Base-by-base conservation (phyloP, 2,888 invertebrate species). In the Hyppa rectilinea region DNA sequence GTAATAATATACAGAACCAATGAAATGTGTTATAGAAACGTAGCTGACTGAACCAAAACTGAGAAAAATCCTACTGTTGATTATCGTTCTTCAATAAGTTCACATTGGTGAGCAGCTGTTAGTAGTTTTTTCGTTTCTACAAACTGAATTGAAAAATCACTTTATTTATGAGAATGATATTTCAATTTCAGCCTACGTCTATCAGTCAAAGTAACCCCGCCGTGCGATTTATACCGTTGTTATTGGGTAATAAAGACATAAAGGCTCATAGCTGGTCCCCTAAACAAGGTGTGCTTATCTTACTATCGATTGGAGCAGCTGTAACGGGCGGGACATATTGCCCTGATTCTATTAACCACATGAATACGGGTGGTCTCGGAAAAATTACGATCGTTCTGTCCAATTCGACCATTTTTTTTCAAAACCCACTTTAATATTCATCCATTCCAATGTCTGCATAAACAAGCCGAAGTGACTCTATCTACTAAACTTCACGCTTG, bases 221-320 rank as follows among this genome's bases (percentile, higher is more conserved):
- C 73, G 86, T 85, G 87, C 84, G 87, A 87, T 89, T 87, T 88
- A 88, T 87, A 87, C 83, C 82, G 88, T 80, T 89, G 88, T 92
- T 91, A 90, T 89, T 87, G 86, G 84, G 86, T 90, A 91, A 93
- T 93, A 93, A 92, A 92, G 90, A 87, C 89, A 91, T 92, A 90
- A 91, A 89, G 80, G 60, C 82, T 85, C 83, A 79, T 83, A 83
- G 80, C 83, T 78, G 85, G 87, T 85, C 89, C 91, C 92, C 89
- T 83, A 89, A 90, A 92, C 89, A 89, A 88, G 88, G 87, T 87
- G 84, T 86, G 89, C 88, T 92, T 92, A 93, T 93, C 92, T 91
- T 82, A 87, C 84, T 86, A 92, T 93, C 92, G 90, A 89, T 89
- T 87, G 87, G 84, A 88, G 81, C 91, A 91, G 90, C 90, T 92